Evolutionary conservation across 2,888 invertebrate genomes (phyloP), one percentile per base, ranked within the genome.

Genomic region (Oxytorus armatus): DNA sequence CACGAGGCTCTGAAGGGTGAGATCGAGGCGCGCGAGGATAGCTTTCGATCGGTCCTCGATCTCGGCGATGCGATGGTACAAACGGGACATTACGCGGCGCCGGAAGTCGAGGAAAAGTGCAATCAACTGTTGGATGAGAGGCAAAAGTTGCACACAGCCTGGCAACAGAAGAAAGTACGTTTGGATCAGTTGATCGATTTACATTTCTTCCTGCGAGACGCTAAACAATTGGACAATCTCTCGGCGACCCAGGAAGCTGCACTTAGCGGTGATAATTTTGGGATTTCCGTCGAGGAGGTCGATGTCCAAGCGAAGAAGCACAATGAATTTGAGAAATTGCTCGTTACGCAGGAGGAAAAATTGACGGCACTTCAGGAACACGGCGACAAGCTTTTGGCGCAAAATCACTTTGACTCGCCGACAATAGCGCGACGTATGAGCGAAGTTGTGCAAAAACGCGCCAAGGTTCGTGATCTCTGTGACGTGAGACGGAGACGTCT

Each of bases 181-280:
- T 92, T 98, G 49, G 97, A 98, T 90, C 98, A 98, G 91, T 94
- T 98, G 81, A 97, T 97, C 81, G 98, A 98, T 92, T 93, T 98
- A 87, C 98, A 98, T 92, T 96, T 97, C 92, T 99, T 99, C 95
- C 92, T 98, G 82, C 94, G 98, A 1, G 99, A 99, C 92, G 97
- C 98, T 11, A 97, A 97, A 88, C 97, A 97, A 91, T 94, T 99
- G 79, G 97, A 98, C 89, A 96, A 97, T 82, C 94, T 97, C 11
- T 97, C 98, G 81, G 95, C 96, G 11, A 95, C 97, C 0, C 98
- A 99, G 92, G 98, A 98, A 89, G 96, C 96, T 0, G 95, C 96
- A 0, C 90, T 97, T 0, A 93, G 94, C 91, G 95, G 95, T 73
- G 94, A 94, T 0, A 96, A 96, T 85, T 95, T 95, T 78, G 95